These are phyloP conservation scores for Asteroscopus sphinx DNA, from an alignment of 2,888 invertebrate genomes.

Conservation along the genomic window DNA sequence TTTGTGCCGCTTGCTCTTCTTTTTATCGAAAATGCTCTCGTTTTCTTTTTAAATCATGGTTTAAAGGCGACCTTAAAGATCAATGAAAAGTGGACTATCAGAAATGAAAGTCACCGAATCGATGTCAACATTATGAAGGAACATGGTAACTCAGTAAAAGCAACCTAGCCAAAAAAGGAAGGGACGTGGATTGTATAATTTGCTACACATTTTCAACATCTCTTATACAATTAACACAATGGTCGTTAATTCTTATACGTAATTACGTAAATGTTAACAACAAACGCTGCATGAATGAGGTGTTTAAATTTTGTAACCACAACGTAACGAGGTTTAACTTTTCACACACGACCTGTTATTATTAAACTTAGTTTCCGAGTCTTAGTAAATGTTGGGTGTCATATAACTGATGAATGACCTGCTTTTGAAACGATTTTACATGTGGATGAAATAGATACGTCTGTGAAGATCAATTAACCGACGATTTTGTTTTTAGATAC, in stretches of 20 bases:
- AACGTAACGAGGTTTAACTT: constrained; percentile 66
- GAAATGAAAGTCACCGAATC: constrained; percentile 40
- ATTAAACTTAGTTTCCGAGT: constrained; percentile 68
- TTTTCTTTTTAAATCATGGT: constrained; percentile 43
- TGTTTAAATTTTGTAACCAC: constrained; percentile 75
- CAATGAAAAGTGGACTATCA: constrained; percentile 39
- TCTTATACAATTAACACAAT: constrained; percentile 79
- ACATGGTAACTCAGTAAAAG: constrained; percentile 9
- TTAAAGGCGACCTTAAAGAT: constrained; percentile 28
- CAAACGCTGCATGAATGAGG: constrained; percentile 71
- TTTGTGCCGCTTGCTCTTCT: constrained; percentile 8
- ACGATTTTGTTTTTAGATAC: constrained; percentile 22
- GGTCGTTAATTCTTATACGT: constrained; percentile 69
- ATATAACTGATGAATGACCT: constrained; percentile 44
- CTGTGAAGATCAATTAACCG: constrained; percentile 21
- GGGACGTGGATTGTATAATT: constrained; percentile 54
- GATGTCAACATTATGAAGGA: constrained; percentile 36
- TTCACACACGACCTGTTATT: constrained; percentile 69
- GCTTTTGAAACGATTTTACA: constrained; percentile 36
- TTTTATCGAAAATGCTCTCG: constrained; percentile 21
- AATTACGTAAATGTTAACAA: constrained; percentile 77
- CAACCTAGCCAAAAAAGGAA: constrained; percentile 39
- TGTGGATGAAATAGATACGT: constrained; percentile 38
- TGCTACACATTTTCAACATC: constrained; percentile 63
- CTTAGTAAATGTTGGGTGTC: constrained; percentile 44